phyloP scores from a whole-genome alignment of 2,888 invertebrate species.

The Aspidiotus rigidus region DNA sequence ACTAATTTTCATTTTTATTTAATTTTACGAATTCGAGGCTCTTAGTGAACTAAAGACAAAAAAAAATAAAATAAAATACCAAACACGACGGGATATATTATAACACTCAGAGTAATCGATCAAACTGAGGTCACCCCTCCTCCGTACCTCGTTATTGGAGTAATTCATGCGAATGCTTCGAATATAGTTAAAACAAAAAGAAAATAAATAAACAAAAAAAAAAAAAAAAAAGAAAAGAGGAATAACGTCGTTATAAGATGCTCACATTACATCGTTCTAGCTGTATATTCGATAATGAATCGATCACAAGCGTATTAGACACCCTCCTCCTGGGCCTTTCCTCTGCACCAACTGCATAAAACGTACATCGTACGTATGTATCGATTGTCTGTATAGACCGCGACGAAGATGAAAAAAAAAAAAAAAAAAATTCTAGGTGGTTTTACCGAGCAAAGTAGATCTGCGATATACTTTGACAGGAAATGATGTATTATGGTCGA shows the following conservation, averaged over 20 bases:
- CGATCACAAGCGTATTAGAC: conserved; percentile 9
- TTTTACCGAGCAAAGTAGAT: background rate
- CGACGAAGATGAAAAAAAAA: background rate
- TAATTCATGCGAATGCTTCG: conserved; percentile 23
- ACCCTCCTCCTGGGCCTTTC: too few relatives aligned
- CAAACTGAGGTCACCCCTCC: conserved; percentile 20
- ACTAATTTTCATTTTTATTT: background rate
- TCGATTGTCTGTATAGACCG: background rate
- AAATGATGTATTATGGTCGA: background rate
- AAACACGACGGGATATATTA: conserved; percentile 20
- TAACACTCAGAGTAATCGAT: conserved; percentile 19
- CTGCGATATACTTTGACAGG: background rate
- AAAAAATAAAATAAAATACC: background rate
- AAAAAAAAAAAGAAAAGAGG: conserved; percentile 3
- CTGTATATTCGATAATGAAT: conserved; percentile 26
- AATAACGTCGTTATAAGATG: background rate
- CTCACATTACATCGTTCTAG: conserved; percentile 28
- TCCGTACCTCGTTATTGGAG: conserved; percentile 10
- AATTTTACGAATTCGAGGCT: background rate
- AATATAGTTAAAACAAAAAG: background rate
- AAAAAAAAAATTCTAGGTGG: background rate
- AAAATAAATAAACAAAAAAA: background rate
- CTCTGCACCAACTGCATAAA: too few relatives aligned
- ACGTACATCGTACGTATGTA: background rate
- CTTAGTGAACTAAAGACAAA: background rate